Base-by-base conservation (phyloP, 1,140 invertebrate species). In the Ladona fulva region DNA sequence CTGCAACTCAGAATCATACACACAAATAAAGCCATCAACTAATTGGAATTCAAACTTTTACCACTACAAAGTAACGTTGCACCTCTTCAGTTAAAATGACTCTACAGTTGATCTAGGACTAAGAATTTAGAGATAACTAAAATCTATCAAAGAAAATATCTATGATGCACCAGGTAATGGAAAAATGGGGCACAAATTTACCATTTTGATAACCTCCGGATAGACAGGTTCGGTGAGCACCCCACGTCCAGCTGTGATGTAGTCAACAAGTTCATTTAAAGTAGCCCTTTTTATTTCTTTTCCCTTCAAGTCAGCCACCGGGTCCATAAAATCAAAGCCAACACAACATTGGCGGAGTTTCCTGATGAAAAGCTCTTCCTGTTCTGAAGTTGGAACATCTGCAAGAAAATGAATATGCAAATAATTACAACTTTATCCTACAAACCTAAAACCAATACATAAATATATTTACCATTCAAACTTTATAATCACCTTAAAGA, bases 251-350 rank as follows among this genome's bases (percentile, higher is more conserved):
- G 92, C 91, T 81, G 96, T 96, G 83, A 97, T 95, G 89, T 98
- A 98, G 85, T 99, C 98, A 80, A 99, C 96, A 85, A 99, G 90
- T 87, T 99, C 98, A 88, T 98, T 98, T 78, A 99, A 91, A 80
- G 97, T 95, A 81, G 92, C 93, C 83, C 98, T 91, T 87, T 99
- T 99, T 80, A 99, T 96, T 88, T 99, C 98, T 86, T 99, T 99
- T 82, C 95, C 97, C 88, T 99, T 99, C 80, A 99, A 88, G 87
- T 99, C 97, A 84, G 95, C 94, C 78, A 99, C 93, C 74, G 97
- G 96, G 89, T 99, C 98, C 91, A 98, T 95, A 87, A 99, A 99
- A 87, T 99, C 97, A 88, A 99, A 99, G 82, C 97, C 93, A 83
- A 99, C 95, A 87, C 96, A 98, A 86, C 98, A 99, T 89, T 99